Percentiles rank a stretch among this genome's conserved stretches.
Evolutionary conservation across 1,140 invertebrate species (phyloP).

Genomic region (Papilio xuthus): DNA sequence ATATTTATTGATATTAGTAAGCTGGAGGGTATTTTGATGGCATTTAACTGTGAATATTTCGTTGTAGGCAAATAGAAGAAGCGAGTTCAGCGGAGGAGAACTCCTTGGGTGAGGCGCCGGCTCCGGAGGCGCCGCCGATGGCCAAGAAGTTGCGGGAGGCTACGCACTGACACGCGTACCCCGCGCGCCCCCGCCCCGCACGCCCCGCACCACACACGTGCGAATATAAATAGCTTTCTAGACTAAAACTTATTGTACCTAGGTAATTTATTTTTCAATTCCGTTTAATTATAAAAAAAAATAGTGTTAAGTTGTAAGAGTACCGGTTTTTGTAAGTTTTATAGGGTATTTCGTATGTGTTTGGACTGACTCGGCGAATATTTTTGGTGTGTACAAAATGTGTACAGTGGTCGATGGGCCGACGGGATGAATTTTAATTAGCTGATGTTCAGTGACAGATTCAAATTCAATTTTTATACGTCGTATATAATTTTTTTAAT

Average conservation of each 20-base stretch:
- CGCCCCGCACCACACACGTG: conserved; percentile 56
- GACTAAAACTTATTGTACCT: conserved; percentile 82
- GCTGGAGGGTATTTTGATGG: not conserved
- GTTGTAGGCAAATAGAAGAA: conserved; percentile 75
- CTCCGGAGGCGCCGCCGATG: conserved; percentile 67
- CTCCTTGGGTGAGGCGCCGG: conserved; percentile 71
- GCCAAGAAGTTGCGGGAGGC: conserved; percentile 76
- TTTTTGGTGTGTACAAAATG: conserved; percentile 63
- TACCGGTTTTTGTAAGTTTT: conserved; percentile 82
- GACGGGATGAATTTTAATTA: conserved; percentile 38
- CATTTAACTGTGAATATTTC: conserved; percentile 19
- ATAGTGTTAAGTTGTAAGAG: conserved; percentile 79
- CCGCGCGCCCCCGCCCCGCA: conserved; percentile 63
- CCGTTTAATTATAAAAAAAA: conserved; percentile 80
- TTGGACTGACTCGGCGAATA: conserved; percentile 54
- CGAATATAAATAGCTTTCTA: conserved; percentile 78
- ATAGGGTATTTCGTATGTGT: conserved; percentile 79
- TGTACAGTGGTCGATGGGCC: conserved; percentile 48
- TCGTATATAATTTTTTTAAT: not conserved
- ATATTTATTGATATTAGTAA: too few relatives aligned
- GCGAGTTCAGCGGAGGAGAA: conserved; percentile 80
- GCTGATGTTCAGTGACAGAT: conserved; percentile 11
- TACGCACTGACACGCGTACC: conserved; percentile 77
- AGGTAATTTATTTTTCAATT: conserved; percentile 84
- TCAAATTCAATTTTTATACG: conserved; percentile 21